These are phyloP conservation scores for Hydractinia symbiolongicarpus DNA, from an alignment of 30 jellyfish, hydroid and myxozoan species.

Conservation along the genomic window DNA sequence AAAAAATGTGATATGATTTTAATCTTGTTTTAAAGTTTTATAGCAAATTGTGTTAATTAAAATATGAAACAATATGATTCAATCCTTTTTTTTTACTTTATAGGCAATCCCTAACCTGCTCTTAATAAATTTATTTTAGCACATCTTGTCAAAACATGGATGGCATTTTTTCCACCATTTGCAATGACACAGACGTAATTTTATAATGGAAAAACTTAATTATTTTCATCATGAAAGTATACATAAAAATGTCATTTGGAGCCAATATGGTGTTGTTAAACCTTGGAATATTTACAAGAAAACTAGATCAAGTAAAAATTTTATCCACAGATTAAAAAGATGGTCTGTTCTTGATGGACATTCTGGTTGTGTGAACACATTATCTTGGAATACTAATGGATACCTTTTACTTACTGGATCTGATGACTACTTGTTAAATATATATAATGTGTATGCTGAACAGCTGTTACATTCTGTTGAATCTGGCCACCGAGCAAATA, in stretches of 20 bases:
- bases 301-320: slow-evolving; percentile 29
- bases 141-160: no score
- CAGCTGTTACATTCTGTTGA: slow-evolving; percentile 49
- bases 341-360: slow-evolving; percentile 62
- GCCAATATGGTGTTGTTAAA: not conserved
- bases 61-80: no score
- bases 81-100: no score
- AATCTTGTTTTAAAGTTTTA: no score
- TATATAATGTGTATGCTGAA: slow-evolving; percentile 48
- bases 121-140: no score
- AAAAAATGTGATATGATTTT: no score
- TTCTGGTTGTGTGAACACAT: slow-evolving; percentile 88
- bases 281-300: not conserved
- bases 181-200: no score
- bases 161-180: no score
- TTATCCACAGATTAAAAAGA: slow-evolving; percentile 45
- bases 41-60: no score
- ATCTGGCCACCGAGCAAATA: slow-evolving; percentile 85
- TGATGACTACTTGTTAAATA: slow-evolving; percentile 70
- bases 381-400: slow-evolving; percentile 82
- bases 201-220: not conserved
- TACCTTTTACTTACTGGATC: slow-evolving; percentile 84
- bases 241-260: not conserved
- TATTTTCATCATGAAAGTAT: not conserved
- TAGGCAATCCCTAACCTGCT: no score